Conservation (phyloP, 2,797 vertebrate species). For the Danio jaintianensis region DNA sequence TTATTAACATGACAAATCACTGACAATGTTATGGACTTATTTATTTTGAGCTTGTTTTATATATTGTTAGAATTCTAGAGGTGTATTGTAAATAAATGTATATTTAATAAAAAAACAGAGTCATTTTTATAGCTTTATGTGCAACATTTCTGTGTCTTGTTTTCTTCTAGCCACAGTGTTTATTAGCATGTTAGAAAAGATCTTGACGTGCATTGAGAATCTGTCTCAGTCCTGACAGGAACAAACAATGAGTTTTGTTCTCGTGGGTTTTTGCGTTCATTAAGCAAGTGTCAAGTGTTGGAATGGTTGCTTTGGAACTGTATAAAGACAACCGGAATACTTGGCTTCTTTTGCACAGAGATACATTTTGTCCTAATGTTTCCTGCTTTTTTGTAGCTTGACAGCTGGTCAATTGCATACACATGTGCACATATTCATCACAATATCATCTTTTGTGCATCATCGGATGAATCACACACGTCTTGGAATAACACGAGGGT, state of each 20-base stretch:
- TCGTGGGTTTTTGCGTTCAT: slow-evolving; percentile 3
- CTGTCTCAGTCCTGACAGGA: slow-evolving; percentile 21
- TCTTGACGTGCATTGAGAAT: slow-evolving; percentile 30
- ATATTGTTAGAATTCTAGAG: slow-evolving; percentile 85
- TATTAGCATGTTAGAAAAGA: slow-evolving; percentile 28
- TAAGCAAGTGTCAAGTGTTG: slow-evolving; percentile 34
- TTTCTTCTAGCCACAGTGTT: slow-evolving; percentile 37
- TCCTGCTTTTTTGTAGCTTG: background rate
- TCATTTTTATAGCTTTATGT: slow-evolving; percentile 88
- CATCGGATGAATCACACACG: background rate
- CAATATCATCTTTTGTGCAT: background rate
- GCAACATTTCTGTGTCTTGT: slow-evolving; percentile 69
- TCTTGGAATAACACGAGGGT: background rate
- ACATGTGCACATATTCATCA: background rate
- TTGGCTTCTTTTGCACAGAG: background rate
- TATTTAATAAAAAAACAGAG: slow-evolving; percentile 91
- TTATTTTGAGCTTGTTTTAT: slow-evolving; percentile 81
- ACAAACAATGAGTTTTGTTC: slow-evolving; percentile 30
- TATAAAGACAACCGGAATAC: slow-evolving; percentile 5
- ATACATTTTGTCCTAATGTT: background rate
- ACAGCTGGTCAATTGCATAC: background rate
- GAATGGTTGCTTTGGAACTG: slow-evolving; percentile 12
- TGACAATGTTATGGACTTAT: slow-evolving; percentile 71
- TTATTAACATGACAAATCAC: slow-evolving; percentile 52
- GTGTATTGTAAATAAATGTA: slow-evolving; percentile 87